These are phyloP conservation scores for Indicator maculatus DNA, from an alignment of 2,113 vertebrate genomes.

Conservation along the genomic window DNA sequence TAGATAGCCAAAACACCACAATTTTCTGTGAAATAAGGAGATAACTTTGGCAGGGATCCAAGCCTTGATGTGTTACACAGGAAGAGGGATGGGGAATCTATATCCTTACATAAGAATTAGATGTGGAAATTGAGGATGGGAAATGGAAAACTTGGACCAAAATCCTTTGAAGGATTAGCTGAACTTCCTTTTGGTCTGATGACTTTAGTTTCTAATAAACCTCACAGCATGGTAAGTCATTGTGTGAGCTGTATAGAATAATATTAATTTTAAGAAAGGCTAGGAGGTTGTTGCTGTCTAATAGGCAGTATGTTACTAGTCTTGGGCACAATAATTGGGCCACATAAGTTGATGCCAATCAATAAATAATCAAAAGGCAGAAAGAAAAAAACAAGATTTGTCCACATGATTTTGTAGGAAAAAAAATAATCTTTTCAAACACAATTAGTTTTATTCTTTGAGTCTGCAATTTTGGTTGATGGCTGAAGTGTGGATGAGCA, in stretches of 20 bases:
- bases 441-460: background rate
- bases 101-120: background rate
- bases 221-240: background rate
- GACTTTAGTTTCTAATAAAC: background rate
- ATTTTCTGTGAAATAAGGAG: background rate
- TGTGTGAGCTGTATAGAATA: background rate
- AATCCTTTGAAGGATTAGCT: background rate
- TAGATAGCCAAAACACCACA: background rate
- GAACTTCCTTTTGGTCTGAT: background rate
- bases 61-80: background rate
- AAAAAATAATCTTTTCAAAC: background rate
- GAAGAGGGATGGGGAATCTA: background rate
- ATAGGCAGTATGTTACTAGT: background rate
- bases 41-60: conserved; percentile 7
- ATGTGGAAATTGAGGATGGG: background rate
- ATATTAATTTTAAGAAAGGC: background rate
- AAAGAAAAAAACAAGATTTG: background rate
- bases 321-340: background rate
- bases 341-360: background rate
- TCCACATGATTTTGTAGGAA: background rate
- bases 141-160: background rate
- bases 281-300: background rate
- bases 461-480: background rate
- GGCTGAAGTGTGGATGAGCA: background rate
- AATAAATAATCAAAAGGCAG: background rate